Percentiles rank a stretch among this genome's conserved stretches.
Conservation (phyloP, 2,113 vertebrate genomes). For the Bos taurus region ARS-UCD2.0 NC_037338.1:18516001-18516500, state of each 20-base stretch:
- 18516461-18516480: conserved; percentile 42
- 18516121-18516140: not conserved
- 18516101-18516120: not conserved
- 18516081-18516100: not conserved
- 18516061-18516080: not conserved
- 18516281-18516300: not conserved
- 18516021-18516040: not conserved
- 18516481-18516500: not conserved
- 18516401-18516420: not conserved
- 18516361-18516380: not conserved
- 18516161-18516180: not conserved
- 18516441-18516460: conserved; percentile 1
- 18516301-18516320: not conserved
- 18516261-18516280: conserved; percentile 7
- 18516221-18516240: not conserved
- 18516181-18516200: not conserved
- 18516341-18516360: not conserved
- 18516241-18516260: not conserved
- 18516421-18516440: not conserved
- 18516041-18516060: not conserved
- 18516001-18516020: not conserved
- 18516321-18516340: not conserved
- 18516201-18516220: not conserved
- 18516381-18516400: conserved; percentile 6
- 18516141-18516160: not conserved